These are phyloP conservation scores for Eupithecia subumbrata DNA, from an alignment of 2,888 invertebrate species.

Conservation along the genomic window DNA sequence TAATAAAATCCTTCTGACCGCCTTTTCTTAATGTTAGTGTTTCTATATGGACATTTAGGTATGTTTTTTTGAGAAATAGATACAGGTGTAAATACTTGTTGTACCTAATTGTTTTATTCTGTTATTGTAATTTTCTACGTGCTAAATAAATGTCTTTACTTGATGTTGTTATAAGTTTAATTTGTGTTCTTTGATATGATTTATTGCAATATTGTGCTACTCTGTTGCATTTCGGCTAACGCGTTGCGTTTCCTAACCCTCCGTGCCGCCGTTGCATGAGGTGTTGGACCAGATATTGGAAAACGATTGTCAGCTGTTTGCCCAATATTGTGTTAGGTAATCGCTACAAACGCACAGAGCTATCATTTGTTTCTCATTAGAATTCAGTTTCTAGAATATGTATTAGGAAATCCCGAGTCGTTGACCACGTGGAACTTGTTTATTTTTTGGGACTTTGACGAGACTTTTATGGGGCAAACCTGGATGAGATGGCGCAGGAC, in stretches of 20 bases:
- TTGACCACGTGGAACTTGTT: not conserved
- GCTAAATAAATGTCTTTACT: too few relatives aligned
- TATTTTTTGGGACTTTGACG: not conserved
- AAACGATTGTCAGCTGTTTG: constrained; percentile 21
- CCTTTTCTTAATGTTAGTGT: not conserved
- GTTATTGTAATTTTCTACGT: not conserved
- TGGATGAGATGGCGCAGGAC: too few relatives aligned
- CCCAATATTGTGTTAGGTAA: constrained; percentile 7
- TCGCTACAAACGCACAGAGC: not conserved
- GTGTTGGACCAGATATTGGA: constrained; percentile 20
- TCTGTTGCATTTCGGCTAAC: constrained; percentile 28
- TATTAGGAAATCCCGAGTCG: not conserved
- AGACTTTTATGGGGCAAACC: too few relatives aligned
- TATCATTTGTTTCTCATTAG: not conserved
- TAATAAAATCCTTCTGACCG: not conserved
- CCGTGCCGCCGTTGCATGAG: constrained; percentile 29
- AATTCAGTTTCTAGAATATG: not conserved
- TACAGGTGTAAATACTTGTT: too few relatives aligned
- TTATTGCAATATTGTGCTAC: constrained; percentile 21
- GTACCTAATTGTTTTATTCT: not conserved
- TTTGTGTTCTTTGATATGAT: constrained; percentile 13
- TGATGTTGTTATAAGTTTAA: not conserved
- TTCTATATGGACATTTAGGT: not conserved
- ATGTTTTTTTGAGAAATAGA: too few relatives aligned
- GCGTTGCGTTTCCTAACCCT: constrained; percentile 25